Evolutionary conservation across 1,140 invertebrate species (phyloP).

Genomic region (Cydia strobilella): DNA sequence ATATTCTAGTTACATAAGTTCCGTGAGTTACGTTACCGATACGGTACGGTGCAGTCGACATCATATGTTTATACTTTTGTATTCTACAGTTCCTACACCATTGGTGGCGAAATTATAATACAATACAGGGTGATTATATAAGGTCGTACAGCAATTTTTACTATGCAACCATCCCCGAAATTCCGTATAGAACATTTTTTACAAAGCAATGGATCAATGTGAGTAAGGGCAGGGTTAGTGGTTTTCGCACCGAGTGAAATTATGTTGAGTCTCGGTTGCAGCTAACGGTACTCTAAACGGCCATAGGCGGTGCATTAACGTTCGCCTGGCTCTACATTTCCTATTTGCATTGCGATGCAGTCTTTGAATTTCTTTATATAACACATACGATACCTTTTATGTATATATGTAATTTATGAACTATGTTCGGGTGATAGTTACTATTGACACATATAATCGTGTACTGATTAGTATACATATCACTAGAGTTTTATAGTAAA

Average conservation of each 20-base stretch:
- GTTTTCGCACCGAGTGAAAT: slow-evolving; percentile 48
- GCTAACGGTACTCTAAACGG: slow-evolving; percentile 48
- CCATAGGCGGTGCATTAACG: slow-evolving; percentile 41
- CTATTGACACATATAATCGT: no score
- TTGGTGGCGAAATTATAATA: no score
- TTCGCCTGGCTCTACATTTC: slow-evolving; percentile 35
- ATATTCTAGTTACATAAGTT: background rate
- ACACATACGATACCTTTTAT: no score
- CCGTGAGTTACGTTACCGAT: background rate
- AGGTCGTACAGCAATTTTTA: no score
- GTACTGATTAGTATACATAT: no score
- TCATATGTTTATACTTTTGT: no score
- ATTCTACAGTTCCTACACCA: no score
- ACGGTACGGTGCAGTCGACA: no score
- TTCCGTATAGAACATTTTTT: background rate
- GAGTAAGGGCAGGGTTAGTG: slow-evolving; percentile 44
- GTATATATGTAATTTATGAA: no score
- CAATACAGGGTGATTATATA: no score
- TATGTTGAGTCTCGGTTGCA: slow-evolving; percentile 40
- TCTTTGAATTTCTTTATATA: slow-evolving; percentile 13
- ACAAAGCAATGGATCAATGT: slow-evolving; percentile 1
- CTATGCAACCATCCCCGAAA: background rate
- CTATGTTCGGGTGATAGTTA: no score
- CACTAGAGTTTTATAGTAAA: no score
- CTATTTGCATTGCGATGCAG: slow-evolving; percentile 42